These are phyloP conservation scores for Hyppa rectilinea DNA, from an alignment of 2,888 invertebrate species.

Conservation along the genomic window DNA sequence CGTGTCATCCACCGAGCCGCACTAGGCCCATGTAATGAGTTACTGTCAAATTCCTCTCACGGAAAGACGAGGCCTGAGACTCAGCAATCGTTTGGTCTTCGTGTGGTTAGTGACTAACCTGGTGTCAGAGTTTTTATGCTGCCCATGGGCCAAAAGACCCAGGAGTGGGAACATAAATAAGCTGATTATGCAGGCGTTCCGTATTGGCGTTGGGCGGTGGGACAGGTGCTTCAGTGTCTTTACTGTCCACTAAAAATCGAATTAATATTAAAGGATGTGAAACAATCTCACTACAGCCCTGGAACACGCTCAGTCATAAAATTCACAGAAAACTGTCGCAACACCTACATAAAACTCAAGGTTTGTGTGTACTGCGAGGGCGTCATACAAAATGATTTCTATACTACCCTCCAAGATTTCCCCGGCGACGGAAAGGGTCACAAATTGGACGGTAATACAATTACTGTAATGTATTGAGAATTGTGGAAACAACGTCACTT, in stretches of 20 bases:
- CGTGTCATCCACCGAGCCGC: too few species aligned
- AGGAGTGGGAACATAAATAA: too few species aligned
- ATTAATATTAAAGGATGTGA: background rate
- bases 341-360: conserved; percentile 31
- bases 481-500: conserved; percentile 28
- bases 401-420: conserved; percentile 53
- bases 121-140: too few species aligned
- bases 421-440: conserved; percentile 59
- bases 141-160: too few species aligned
- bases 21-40: too few species aligned
- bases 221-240: background rate
- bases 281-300: background rate
- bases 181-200: too few species aligned
- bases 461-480: conserved; percentile 52
- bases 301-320: conserved; percentile 15
- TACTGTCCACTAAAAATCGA: background rate
- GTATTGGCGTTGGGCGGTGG: too few species aligned
- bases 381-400: conserved; percentile 60
- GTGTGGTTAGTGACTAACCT: too few species aligned
- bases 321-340: conserved; percentile 26
- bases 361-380: conserved; percentile 16
- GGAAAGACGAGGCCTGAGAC: too few species aligned
- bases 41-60: too few species aligned
- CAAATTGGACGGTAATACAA: conserved; percentile 55
- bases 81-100: too few species aligned